Conservation (phyloP, 2,888 invertebrate genomes). For the Alentia gelatinosa region DNA sequence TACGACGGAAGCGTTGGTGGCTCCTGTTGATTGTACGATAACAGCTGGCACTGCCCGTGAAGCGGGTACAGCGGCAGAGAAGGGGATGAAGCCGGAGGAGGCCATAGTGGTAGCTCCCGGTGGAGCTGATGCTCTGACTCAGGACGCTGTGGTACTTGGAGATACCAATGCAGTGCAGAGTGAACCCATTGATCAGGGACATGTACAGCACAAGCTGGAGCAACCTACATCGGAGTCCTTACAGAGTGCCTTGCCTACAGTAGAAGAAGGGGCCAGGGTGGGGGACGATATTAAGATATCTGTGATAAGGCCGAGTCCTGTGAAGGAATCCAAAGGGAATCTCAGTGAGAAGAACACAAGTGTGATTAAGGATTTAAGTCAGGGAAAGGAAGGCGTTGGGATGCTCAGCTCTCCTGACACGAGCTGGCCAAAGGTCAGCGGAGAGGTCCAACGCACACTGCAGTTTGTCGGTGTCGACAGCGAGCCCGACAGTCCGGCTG, state of each 20-base stretch:
- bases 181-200: too few relatives aligned
- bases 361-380: background rate
- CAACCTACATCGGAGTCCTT: too few relatives aligned
- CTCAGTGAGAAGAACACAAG: background rate
- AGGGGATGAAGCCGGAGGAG: too few relatives aligned
- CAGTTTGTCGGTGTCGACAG: background rate
- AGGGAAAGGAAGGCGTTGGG: background rate
- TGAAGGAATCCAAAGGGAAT: constrained; percentile 55
- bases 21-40: too few relatives aligned
- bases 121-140: too few relatives aligned
- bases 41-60: too few relatives aligned
- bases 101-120: too few relatives aligned
- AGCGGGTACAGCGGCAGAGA: too few relatives aligned
- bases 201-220: too few relatives aligned
- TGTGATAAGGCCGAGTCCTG: constrained; percentile 64
- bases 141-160: too few relatives aligned
- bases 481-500: background rate
- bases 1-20: too few relatives aligned
- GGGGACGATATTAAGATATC: constrained; percentile 64
- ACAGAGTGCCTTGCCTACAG: background rate
- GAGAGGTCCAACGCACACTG: background rate
- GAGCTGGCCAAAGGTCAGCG: background rate
- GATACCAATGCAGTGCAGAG: too few relatives aligned
- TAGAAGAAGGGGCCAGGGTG: background rate
- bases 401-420: background rate